A percentile compares a stretch with the other conserved stretches of the same genome.
Evolutionary conservation across 2,888 invertebrate species (phyloP).

Genomic region (Trachelus iudaicus): DNA sequence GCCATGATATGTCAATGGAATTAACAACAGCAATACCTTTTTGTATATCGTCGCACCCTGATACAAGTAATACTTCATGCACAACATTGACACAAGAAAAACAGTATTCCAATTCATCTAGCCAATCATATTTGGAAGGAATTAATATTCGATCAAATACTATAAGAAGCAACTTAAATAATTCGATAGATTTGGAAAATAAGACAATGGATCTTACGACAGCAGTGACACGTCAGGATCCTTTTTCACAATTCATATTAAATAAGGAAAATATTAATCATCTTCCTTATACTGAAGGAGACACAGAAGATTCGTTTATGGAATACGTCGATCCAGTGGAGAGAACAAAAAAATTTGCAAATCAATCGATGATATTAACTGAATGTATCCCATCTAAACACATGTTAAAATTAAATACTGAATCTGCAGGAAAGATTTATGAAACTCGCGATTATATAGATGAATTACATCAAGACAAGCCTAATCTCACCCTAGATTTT

Average conservation of each 20-base stretch:
- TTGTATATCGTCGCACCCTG: neutral
- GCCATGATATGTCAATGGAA: conserved; percentile 14
- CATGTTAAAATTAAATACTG: neutral
- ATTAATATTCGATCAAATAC: neutral
- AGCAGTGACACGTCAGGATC: conserved; percentile 6
- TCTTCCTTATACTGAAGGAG: neutral
- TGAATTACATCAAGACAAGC: neutral
- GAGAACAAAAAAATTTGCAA: neutral
- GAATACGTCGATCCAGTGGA: neutral
- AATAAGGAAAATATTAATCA: neutral
- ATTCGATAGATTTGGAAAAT: conserved; percentile 16
- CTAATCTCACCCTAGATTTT: neutral
- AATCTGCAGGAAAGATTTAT: neutral
- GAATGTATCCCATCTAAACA: neutral
- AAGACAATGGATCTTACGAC: conserved; percentile 30
- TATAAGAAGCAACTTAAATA: neutral
- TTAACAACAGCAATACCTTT: conserved; percentile 13
- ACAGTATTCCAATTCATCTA: neutral
- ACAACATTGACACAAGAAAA: neutral
- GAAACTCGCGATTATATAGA: neutral
- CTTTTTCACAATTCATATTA: neutral
- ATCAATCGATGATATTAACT: neutral
- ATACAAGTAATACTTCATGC: neutral
- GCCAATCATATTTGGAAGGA: neutral
- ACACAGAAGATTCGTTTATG: neutral